Evolutionary conservation across 2,888 invertebrate genomes (phyloP).

Genomic region (Leptopterna dolabrata): DNA sequence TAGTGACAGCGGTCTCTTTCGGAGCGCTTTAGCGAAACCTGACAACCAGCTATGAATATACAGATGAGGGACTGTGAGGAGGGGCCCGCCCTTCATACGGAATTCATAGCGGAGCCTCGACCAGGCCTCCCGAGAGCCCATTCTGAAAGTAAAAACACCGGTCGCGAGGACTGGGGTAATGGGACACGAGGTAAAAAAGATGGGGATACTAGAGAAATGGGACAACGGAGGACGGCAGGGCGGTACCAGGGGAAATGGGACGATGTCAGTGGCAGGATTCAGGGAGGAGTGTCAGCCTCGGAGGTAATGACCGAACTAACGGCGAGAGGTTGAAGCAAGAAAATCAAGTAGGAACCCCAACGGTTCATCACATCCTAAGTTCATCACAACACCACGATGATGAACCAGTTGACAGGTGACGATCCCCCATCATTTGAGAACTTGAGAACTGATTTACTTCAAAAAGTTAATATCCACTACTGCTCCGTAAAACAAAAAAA

Average conservation of each 20-base stretch:
- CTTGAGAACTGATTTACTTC: no score
- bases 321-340: not conserved
- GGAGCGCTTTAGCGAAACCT: not conserved
- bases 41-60: constrained; percentile 21
- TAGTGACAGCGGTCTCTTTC: not conserved
- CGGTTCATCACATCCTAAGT: no score
- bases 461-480: no score
- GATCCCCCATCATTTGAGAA: no score
- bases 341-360: not conserved
- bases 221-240: not conserved
- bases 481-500: no score
- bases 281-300: not conserved
- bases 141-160: not conserved
- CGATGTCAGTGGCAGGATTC: not conserved
- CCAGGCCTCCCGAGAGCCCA: not conserved
- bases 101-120: not conserved
- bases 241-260: not conserved
- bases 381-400: no score
- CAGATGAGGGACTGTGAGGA: not conserved
- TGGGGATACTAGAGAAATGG: not conserved
- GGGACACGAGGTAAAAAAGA: not conserved
- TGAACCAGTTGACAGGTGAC: no score
- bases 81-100: not conserved
- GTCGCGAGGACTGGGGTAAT: not conserved
- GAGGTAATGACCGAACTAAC: not conserved